Evolutionary conservation across 1,140 invertebrate genomes (phyloP).

Genomic region (Diachasmimorpha longicaudata): DNA sequence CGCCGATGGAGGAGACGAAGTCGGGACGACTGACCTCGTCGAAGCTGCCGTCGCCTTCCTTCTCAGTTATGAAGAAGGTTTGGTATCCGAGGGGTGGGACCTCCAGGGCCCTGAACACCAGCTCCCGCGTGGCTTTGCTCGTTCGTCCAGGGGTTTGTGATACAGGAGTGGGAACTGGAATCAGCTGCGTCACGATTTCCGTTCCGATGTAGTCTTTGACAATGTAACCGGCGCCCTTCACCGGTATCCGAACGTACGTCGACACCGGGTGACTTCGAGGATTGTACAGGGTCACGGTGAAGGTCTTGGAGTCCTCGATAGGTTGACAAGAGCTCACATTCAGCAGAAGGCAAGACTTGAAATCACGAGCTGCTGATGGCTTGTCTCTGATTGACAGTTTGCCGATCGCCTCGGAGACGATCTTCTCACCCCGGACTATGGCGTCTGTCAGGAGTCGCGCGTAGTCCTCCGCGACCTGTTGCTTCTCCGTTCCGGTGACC

Average conservation of each 20-base stretch:
- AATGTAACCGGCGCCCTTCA: constrained; percentile 65
- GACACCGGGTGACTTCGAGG: constrained; percentile 73
- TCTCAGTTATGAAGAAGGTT: constrained; percentile 66
- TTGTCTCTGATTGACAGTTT: constrained; percentile 24
- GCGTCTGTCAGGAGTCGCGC: constrained; percentile 70
- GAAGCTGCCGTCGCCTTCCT: constrained; percentile 19
- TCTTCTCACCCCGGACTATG: constrained; percentile 63
- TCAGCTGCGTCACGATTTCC: constrained; percentile 65
- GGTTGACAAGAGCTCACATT: constrained; percentile 71
- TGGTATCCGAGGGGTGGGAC: constrained; percentile 72
- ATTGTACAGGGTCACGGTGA: constrained; percentile 82
- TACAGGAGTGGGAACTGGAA: constrained; percentile 67
- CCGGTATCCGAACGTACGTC: constrained; percentile 75
- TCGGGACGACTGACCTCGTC: neutral
- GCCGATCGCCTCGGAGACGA: constrained; percentile 49
- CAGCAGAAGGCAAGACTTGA: constrained; percentile 66
- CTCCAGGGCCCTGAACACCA: constrained; percentile 67
- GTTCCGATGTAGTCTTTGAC: constrained; percentile 70
- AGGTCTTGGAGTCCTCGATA: constrained; percentile 69
- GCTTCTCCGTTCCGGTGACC: constrained; percentile 89
- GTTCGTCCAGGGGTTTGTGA: constrained; percentile 68
- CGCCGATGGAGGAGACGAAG: constrained; percentile 20
- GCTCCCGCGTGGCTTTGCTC: constrained; percentile 27
- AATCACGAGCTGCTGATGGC: neutral
- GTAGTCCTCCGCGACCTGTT: constrained; percentile 90